Evolutionary conservation across 1,140 invertebrate genomes (phyloP).

Genomic region (Vollenhovia emeryi): DNA sequence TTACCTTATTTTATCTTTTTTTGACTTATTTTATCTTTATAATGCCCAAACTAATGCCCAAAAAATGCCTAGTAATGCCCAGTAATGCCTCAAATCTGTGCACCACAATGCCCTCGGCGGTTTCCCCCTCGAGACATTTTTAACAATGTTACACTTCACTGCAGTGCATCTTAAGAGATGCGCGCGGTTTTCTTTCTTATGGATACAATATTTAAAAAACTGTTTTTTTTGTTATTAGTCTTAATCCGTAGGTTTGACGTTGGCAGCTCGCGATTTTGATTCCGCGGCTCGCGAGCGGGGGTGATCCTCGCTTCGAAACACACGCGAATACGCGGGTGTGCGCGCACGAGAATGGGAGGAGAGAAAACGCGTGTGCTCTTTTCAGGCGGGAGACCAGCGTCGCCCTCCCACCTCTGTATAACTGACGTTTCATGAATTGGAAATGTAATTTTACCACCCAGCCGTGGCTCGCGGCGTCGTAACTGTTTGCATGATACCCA

Average conservation of each 20-base stretch:
- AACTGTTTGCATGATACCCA: slow-evolving; percentile 83
- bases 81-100: no score
- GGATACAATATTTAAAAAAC: neutral
- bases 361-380: slow-evolving; percentile 48
- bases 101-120: no score
- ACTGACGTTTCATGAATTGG: slow-evolving; percentile 85
- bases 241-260: neutral
- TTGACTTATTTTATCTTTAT: no score
- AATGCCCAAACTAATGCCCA: no score
- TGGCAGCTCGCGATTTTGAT: neutral
- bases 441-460: slow-evolving; percentile 83
- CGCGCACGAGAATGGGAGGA: neutral
- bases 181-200: neutral
- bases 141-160: neutral
- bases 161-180: neutral
- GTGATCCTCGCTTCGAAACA: slow-evolving; percentile 38
- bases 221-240: neutral
- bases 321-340: neutral
- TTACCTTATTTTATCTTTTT: no score
- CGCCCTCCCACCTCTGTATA: slow-evolving; percentile 73
- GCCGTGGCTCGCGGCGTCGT: slow-evolving; percentile 77
- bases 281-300: slow-evolving; percentile 43
- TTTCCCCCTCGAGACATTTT: no score
- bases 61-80: no score
- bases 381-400: slow-evolving; percentile 60